These are phyloP conservation scores for Helicoverpa assulta DNA, from an alignment of 2,888 invertebrate species.

Conservation along the genomic window DNA sequence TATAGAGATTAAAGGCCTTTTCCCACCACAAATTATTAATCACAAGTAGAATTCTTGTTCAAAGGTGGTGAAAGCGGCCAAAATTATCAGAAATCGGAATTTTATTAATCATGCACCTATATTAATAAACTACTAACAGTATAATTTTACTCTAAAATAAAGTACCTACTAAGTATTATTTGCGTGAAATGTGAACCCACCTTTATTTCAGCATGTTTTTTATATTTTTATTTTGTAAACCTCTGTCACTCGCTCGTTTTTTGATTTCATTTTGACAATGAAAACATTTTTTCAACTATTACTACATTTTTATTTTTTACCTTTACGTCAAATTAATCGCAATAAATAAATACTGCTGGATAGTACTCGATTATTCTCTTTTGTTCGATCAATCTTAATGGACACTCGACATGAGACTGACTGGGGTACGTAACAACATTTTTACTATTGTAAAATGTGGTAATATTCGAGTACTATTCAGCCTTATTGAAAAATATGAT, in stretches of 20 bases:
- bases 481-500: background rate
- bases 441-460: too few species aligned
- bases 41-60: too few species aligned
- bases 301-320: background rate
- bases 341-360: slow-evolving; percentile 1
- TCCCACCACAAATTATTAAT: too few species aligned
- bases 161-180: slow-evolving; percentile 43
- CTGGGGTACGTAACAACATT: too few species aligned
- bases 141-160: slow-evolving; percentile 4
- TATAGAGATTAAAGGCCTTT: too few species aligned
- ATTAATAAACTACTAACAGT: slow-evolving; percentile 20
- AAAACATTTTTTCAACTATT: slow-evolving; percentile 8
- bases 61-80: too few species aligned
- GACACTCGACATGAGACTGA: too few species aligned
- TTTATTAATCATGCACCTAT: background rate
- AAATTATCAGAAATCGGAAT: background rate
- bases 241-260: too few species aligned
- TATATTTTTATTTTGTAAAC: too few species aligned
- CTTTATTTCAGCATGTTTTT: slow-evolving; percentile 17
- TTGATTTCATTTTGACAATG: background rate
- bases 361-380: slow-evolving; percentile 10
- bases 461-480: slow-evolving; percentile 7
- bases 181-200: slow-evolving; percentile 28
- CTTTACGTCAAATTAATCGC: background rate
- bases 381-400: background rate